Evolutionary conservation across 2,113 vertebrate species (phyloP).

Genomic region (Gorsachius goisagi): DNA sequence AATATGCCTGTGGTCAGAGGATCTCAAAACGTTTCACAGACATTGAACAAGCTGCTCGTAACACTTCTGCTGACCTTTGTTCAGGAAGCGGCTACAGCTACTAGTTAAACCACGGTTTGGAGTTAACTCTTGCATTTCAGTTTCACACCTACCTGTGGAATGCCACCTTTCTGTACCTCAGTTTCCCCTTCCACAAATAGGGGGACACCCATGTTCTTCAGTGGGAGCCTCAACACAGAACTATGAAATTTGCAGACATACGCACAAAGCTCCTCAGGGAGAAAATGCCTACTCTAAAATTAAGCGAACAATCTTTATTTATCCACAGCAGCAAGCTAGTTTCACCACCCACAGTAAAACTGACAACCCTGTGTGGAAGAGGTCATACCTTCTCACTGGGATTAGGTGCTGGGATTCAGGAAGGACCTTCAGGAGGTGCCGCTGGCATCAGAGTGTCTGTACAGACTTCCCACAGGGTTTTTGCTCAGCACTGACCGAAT

Average conservation of each 20-base stretch:
- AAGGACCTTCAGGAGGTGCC: neutral
- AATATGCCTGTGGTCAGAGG: neutral
- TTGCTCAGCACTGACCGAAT: neutral
- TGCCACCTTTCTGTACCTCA: neutral
- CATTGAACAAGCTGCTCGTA: neutral
- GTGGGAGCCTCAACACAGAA: neutral
- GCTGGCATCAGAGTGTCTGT: neutral
- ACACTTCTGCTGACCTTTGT: neutral
- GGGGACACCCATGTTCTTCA: neutral
- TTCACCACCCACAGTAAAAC: neutral
- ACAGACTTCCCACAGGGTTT: neutral
- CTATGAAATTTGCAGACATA: neutral
- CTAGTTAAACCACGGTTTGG: neutral
- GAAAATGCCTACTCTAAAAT: neutral
- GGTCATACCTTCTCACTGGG: neutral
- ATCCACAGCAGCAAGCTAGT: neutral
- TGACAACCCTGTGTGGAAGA: neutral
- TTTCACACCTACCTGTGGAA: neutral
- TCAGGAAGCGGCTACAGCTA: neutral
- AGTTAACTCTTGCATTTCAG: neutral
- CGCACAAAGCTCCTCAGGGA: neutral
- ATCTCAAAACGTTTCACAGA: neutral
- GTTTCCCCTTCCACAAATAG: neutral
- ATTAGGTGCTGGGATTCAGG: neutral
- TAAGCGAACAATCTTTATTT: neutral